Evolutionary conservation across 2,113 vertebrate species (phyloP), one percentile per base, ranked within the genome.

Genomic region (Ageneiosus marmoratus): DNA sequence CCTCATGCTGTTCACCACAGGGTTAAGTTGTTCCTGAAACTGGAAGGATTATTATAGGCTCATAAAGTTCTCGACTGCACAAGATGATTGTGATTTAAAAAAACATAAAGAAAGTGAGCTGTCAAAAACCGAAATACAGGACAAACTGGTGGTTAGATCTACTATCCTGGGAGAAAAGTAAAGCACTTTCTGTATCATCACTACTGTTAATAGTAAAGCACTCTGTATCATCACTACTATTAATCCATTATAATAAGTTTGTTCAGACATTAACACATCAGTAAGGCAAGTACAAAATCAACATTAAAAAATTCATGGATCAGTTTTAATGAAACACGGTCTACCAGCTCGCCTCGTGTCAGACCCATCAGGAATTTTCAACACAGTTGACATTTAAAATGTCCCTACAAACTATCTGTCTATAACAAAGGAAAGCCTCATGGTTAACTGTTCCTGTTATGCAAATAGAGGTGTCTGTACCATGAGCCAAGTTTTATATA

Each of bases 371-470:
- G 48, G 16, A 79, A 15, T 27, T 60, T 24, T 37, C 53, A 70
- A 16, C 29, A 15, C 4, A 0, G n/a, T 58, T 70, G 37, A 34
- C 85, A 20, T 85, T 93, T 92, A 80, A 41, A 82, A 83, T 44
- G 37, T 77, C n/a, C 12, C 44, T 58, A 46, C 56, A 67, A 79
- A 82, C 56, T 16, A 22, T 91, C 81, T 87, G 89, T 90, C 81
- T 88, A 89, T 91, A 44, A 92, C 89, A 92, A 91, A 89, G 86
- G 82, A n/a, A 34, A 70, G 79, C 87, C 48, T 83, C 80, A 85
- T 67, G 85, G 62, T 70, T 85, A 77, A 84, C 87, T 83, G 81
- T 88, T 87, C 88, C 85, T 89, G 86, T 89, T 85, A 89, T 92
- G 89, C 88, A 89, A 92, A 92, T 89, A 22, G 37, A 56, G 16